Evolutionary conservation across 2,888 invertebrate species (phyloP).

Genomic region (Frankliniella intonsa): DNA sequence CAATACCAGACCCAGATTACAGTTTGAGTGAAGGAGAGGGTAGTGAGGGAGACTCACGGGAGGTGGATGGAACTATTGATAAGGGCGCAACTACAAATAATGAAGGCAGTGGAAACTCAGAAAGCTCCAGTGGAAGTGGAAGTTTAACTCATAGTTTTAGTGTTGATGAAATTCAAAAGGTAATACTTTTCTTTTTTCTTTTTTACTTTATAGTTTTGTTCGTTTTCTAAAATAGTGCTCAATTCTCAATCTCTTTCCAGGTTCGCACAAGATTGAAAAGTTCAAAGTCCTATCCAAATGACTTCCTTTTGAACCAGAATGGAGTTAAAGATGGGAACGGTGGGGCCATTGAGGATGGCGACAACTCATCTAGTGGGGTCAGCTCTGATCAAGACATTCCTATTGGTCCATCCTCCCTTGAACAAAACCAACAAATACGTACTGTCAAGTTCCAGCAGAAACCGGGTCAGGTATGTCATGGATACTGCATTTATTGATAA

Average conservation of each 20-base stretch:
- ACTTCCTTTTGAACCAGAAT: conserved; percentile 53
- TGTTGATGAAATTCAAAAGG: conserved; percentile 81
- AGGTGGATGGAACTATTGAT: conserved; percentile 42
- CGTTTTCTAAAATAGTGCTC: background rate
- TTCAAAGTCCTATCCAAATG: conserved; percentile 82
- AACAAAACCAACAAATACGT: conserved; percentile 48
- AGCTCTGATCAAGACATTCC: conserved; percentile 78
- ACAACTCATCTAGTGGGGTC: conserved; percentile 83
- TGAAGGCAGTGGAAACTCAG: conserved; percentile 72
- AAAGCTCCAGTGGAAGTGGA: conserved; percentile 62
- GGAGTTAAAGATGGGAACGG: conserved; percentile 45
- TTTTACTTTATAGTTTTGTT: background rate
- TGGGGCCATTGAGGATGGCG: conserved; percentile 63
- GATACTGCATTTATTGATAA: background rate
- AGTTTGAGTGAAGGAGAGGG: conserved; percentile 82
- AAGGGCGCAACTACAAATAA: conserved; percentile 36
- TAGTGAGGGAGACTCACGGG: conserved; percentile 54
- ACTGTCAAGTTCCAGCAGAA: conserved; percentile 50
- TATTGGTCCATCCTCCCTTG: conserved; percentile 49
- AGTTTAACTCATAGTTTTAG: conserved; percentile 81
- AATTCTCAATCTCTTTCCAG: background rate
- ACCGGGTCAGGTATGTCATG: conserved; percentile 31
- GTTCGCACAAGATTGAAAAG: conserved; percentile 78
- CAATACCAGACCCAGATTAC: conserved; percentile 90
- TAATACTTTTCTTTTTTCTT: conserved; percentile 8